phyloP scores from a whole-genome alignment of 2,888 invertebrate species.

The Tyria jacobaeae region DNA sequence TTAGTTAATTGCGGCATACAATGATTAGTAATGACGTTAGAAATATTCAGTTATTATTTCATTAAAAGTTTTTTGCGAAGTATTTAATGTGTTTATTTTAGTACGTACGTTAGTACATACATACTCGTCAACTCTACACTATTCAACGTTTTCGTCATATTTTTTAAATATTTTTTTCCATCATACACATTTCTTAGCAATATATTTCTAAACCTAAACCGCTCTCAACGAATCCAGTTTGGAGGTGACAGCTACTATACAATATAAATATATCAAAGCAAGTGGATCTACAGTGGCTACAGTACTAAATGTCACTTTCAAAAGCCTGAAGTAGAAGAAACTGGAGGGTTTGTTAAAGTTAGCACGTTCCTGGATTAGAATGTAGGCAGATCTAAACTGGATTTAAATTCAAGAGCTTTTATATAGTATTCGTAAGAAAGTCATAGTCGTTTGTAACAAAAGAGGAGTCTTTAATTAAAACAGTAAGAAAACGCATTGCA shows the following conservation, averaged over 20 bases:
- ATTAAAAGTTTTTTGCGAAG: no score
- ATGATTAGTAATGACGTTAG: no score
- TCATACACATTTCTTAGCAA: not conserved
- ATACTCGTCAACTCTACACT: no score
- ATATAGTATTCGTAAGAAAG: constrained; percentile 34
- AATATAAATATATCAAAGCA: constrained; percentile 47
- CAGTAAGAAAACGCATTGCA: no score
- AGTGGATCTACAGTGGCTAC: constrained; percentile 32
- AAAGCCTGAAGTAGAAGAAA: constrained; percentile 40
- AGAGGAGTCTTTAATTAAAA: constrained; percentile 45
- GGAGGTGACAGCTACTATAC: constrained; percentile 34
- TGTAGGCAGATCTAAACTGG: constrained; percentile 43
- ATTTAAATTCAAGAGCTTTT: constrained; percentile 49
- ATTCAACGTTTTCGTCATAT: not conserved
- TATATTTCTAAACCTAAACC: constrained; percentile 28
- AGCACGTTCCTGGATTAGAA: constrained; percentile 48
- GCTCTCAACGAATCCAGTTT: constrained; percentile 11
- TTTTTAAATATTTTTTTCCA: not conserved
- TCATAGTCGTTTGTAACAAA: no score
- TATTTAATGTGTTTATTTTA: no score
- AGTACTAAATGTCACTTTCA: constrained; percentile 41
- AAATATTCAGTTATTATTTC: no score
- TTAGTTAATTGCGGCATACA: no score
- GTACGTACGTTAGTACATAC: no score
- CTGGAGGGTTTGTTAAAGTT: constrained; percentile 24